Evolutionary conservation across 2,797 vertebrate genomes (phyloP).

Genomic region (Staurois parvus): DNA sequence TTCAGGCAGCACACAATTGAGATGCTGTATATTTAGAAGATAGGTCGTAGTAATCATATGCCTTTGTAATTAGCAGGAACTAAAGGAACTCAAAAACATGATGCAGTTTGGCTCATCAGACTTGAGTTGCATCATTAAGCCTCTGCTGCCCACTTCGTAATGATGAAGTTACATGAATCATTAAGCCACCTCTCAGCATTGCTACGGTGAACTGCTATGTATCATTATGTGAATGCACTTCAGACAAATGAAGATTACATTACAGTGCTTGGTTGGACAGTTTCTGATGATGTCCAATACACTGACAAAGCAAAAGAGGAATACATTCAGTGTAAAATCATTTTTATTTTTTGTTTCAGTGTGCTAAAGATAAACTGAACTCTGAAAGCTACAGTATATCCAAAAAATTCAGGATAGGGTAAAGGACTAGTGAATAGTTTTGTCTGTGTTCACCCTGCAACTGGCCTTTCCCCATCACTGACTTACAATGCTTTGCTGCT

Average conservation of each 20-base stretch:
- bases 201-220: conserved; percentile 21
- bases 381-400: too few relatives aligned
- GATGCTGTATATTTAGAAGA: background rate
- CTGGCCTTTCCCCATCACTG: too few relatives aligned
- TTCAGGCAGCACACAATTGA: background rate
- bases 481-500: too few relatives aligned
- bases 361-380: too few relatives aligned
- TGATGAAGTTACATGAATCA: conserved; percentile 35
- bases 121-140: conserved; percentile 40
- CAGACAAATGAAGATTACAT: conserved; percentile 11
- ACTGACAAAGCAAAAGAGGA: background rate
- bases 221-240: conserved; percentile 30
- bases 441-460: too few relatives aligned
- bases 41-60: conserved; percentile 2
- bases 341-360: too few relatives aligned
- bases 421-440: too few relatives aligned
- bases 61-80: background rate
- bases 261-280: background rate
- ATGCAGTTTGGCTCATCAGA: conserved; percentile 27
- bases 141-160: conserved; percentile 20
- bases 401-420: too few relatives aligned
- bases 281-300: conserved; percentile 3
- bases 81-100: background rate
- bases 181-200: conserved; percentile 26
- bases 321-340: too few relatives aligned